These are phyloP conservation scores for Prionchulus punctatus DNA, from an alignment of 2,888 invertebrate genomes.

Conservation along the genomic window DNA sequence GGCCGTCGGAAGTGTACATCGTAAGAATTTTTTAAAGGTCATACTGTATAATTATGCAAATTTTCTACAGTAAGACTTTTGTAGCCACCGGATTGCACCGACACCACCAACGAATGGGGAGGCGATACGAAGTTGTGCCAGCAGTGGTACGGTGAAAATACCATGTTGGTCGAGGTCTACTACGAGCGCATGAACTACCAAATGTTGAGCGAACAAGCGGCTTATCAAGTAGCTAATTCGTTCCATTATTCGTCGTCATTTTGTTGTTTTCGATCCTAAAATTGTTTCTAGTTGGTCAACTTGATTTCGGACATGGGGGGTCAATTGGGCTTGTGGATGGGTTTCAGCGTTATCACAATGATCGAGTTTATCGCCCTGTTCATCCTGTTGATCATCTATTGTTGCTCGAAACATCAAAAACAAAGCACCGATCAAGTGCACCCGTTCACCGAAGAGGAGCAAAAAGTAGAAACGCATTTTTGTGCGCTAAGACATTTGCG, in stretches of 20 bases:
- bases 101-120: not conserved
- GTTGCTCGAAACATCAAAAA: not conserved
- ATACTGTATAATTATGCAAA: not conserved
- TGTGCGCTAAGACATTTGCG: no score
- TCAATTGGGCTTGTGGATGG: slow-evolving; percentile 34
- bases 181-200: slow-evolving; percentile 33
- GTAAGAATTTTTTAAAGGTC: slow-evolving; percentile 12
- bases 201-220: slow-evolving; percentile 21
- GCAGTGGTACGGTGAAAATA: slow-evolving; percentile 26
- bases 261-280: not conserved
- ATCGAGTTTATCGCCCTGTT: slow-evolving; percentile 26
- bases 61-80: slow-evolving; percentile 6
- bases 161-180: slow-evolving; percentile 33
- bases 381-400: slow-evolving; percentile 6
- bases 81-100: slow-evolving; percentile 22
- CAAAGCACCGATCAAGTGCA: not conserved
- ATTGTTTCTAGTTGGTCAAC: slow-evolving; percentile 26
- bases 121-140: slow-evolving; percentile 6
- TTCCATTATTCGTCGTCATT: no score
- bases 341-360: slow-evolving; percentile 32
- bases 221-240: slow-evolving; percentile 19
- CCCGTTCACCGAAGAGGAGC: not conserved
- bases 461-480: no score
- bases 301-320: slow-evolving; percentile 35
- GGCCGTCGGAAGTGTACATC: slow-evolving; percentile 25